Base-by-base conservation (phyloP, 2,797 vertebrate species). In the Peromyscus eremicus region DNA sequence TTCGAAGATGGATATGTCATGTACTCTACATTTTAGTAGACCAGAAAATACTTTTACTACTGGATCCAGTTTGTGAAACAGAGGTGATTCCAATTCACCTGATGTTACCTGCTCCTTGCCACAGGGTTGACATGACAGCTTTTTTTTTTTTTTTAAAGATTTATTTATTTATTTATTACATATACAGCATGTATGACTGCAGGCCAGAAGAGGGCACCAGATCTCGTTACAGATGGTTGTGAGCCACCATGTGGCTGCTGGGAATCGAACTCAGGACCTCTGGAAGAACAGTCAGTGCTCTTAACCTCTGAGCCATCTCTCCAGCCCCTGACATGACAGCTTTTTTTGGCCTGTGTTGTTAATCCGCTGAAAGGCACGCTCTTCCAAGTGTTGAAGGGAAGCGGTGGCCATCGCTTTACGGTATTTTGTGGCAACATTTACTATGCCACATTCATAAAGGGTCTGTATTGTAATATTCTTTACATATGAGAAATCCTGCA, bases 361-460 rank as follows among this genome's bases (percentile, higher is more conserved):
- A 84, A 88, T 76, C 34, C 37, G 55, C 19, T 49, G 52, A 57
- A 57, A 89, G 52, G 40, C 25, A 55, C 85, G 77, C 52, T 86
- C 80, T 89, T 84, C 93, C 81, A 92, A 76, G 46, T 76, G 34
- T 87, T 92, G 66, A 94, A 90, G 66, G 90, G 88, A 90, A 97
- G 86, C 0, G 0, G 75, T 52, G 84, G 46, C 11, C 49, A 40
- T 84, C 80, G 90, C 49, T 83, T 92, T 92, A 12, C 17, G 79
- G 92, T 92, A 17, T 89, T 91, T 94, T 49, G 43, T 8, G 76
- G 79, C 76, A 87, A 64, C 46, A 70, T 86, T 95, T 96, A 93
- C 76, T 97, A 43, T 94, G 52, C 85, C 25, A 5, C 55, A 5
- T 92, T 76, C 14, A 16, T 76, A 90, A 87, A 86, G 81, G 71